Base-by-base conservation (phyloP, 2,888 invertebrate genomes). In the Calephelis perditalis region DNA sequence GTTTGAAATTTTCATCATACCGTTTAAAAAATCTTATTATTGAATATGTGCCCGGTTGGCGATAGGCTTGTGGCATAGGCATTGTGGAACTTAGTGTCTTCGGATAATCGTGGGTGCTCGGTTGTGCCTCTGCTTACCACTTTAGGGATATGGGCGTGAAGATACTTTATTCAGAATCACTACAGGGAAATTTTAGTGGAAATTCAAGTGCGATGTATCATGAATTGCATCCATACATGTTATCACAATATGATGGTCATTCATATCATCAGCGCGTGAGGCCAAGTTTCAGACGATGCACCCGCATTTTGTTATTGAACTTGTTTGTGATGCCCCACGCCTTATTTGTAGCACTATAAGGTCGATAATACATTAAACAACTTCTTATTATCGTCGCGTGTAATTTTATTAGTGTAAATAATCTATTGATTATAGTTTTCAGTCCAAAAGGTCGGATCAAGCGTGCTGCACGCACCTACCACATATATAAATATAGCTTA, bases 281-380 rank as follows among this genome's bases (percentile, higher is more conserved):
- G 59, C 45, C 66, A 67, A 66, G 63, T 66, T 63, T 62, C 67
- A 64, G 67, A 63, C 66, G 58, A 58, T 67, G 66, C 67, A 66
- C 67, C 63, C 60, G 62, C 62, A 63, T 59, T 62, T 62, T 65
- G 61, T 63, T 61, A 60, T 49, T 54, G 59, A 37, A 35, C 52
- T 35, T 45, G 36, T 59, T 43, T 59, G 43, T 36, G 44, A 36
- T 12, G 49, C 55, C 44, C 59, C n/a, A 5, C 45, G 45, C 56
- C 46, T 37, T 56, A 60, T 60, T 52, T 0, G 5, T 2, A 35
- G 11, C 10, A 3, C 0, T 3, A 35, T 35, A 52, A 35, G 35
- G 52, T 35, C 35, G 52, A 52, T 36, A 52, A 52, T 52, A 11
- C 26, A 52, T 52, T 52, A 52, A 52, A 52, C 11, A 26, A 11